A percentile compares a stretch with the other conserved stretches of the same genome.
Conservation (phyloP, 1,140 invertebrate genomes). For the Anoplophora glabripennis region DNA sequence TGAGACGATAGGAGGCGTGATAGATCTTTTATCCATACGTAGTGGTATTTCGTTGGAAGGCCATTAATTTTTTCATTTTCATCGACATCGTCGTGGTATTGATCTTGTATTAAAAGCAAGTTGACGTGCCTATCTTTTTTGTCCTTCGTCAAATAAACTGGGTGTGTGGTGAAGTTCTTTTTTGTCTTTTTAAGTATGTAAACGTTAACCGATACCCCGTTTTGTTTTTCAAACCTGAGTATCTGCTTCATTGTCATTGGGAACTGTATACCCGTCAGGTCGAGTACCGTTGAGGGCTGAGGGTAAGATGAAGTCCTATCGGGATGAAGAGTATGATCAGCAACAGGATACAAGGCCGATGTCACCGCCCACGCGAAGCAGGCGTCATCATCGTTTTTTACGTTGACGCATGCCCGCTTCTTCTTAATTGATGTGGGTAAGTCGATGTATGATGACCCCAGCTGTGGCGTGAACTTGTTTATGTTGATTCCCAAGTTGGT, state of each 20-base stretch:
- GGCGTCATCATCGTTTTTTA: constrained; percentile 45
- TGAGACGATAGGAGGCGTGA: constrained; percentile 40
- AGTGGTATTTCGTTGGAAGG: constrained; percentile 25
- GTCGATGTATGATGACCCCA: constrained; percentile 34
- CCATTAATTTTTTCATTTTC: neutral
- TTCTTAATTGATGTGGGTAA: too few species aligned
- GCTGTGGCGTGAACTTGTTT: constrained; percentile 36
- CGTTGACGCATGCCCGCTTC: constrained; percentile 45
- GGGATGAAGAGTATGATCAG: constrained; percentile 18
- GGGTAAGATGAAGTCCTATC: constrained; percentile 39
- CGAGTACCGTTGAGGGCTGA: constrained; percentile 37
- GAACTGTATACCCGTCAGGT: constrained; percentile 45
- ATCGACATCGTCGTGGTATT: neutral
- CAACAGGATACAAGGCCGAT: constrained; percentile 40
- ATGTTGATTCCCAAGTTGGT: constrained; percentile 19
- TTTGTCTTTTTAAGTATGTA: constrained; percentile 31
- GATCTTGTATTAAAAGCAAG: constrained; percentile 34
- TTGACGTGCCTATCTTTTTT: constrained; percentile 37
- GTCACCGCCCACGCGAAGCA: constrained; percentile 46
- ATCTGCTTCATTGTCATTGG: constrained; percentile 47
- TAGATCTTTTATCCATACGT: constrained; percentile 43
- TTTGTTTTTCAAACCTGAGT: constrained; percentile 45
- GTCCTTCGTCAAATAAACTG: constrained; percentile 38
- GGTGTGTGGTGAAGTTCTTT: constrained; percentile 33
- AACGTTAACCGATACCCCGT: constrained; percentile 43